Evolutionary conservation across 1,140 invertebrate species (phyloP), one percentile per base, ranked within the genome.

Genomic region (Pararge aegeria): DNA sequence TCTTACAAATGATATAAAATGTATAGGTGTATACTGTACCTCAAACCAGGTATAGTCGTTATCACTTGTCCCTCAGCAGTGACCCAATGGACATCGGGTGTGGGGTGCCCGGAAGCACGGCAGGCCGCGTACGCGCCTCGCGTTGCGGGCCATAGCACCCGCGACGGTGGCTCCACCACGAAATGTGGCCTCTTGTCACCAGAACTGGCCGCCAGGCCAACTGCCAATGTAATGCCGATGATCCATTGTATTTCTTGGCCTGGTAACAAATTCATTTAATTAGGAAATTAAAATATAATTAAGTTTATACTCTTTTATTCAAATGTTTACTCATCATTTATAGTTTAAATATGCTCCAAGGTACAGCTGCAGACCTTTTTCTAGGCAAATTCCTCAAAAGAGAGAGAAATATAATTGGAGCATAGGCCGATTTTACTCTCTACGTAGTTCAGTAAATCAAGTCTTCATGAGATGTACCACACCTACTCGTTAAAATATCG

Each of bases 41-140:
- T 77, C 15, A 88, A 70, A 4, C 83, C 83, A 1, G 83, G 85
- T 67, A 88, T 87, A 18, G 85, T 88, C 3, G 83, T 83, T 5
- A 87, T 60, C 10, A 84, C 68, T 59, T 87, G 85, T 50, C 85
- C 85, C 46, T 88, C 85, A 63, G 78, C 68, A 3, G 83, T 88
- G 48, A 87, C 78, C 85, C 83, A 89, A 51, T 87, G 80, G 2
- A 89, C 57, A n/a, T 85, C 83, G n/a, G 86, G 83, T 0, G 70
- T 49, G 0, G 86, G 86, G 42, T 89, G 82, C 0, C 86, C 86
- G 1, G 66, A 66, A 0, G 83, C 83, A 0, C 83, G 80, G 48
- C 86, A 89, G 0, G 61, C 59, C 1, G 82, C 83, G 52, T 85
- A 64, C 0, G 83, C 83, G 19, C 86, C 83, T 0, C 77, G 67